A percentile compares a stretch with the other conserved stretches of the same genome.
These are phyloP conservation scores for Aurelia coerulea DNA, from an alignment of 30 jellyfish, hydroid and myxozoan genomes.

Conservation along the genomic window DNA sequence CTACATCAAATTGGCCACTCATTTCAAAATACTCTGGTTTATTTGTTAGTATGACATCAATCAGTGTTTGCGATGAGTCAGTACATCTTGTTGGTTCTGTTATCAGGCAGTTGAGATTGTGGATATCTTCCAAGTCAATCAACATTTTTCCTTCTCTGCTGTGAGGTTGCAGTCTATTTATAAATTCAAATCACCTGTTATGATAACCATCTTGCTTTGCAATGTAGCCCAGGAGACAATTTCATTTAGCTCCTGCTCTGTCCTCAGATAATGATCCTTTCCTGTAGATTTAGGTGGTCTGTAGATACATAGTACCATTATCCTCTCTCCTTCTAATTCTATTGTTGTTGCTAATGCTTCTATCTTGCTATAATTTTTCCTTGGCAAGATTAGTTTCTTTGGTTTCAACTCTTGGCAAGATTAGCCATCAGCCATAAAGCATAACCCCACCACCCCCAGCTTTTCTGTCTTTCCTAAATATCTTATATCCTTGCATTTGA, in stretches of 20 bases:
- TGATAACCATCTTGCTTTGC: too few relatives aligned
- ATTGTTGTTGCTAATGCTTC: slow-evolving; percentile 39
- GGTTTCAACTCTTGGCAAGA: slow-evolving; percentile 16
- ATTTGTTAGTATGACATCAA: too few relatives aligned
- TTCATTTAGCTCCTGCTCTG: slow-evolving; percentile 38
- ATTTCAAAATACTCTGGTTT: slow-evolving; percentile 26
- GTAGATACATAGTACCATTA: too few relatives aligned
- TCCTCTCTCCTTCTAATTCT: not conserved
- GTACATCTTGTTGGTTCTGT: slow-evolving; percentile 43
- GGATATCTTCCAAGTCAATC: too few relatives aligned
- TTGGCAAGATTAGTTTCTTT: not conserved
- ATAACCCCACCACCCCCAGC: slow-evolving; percentile 11
- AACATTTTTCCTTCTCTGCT: slow-evolving; percentile 5
- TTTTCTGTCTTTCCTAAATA: slow-evolving; percentile 8
- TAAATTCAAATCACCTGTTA: too few relatives aligned
- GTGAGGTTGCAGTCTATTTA: slow-evolving; percentile 5
- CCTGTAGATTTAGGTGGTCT: slow-evolving; percentile 10
- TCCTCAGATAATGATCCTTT: slow-evolving; percentile 26
- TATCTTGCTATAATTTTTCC: slow-evolving; percentile 17
- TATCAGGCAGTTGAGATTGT: slow-evolving; percentile 28
- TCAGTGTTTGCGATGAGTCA: slow-evolving; percentile 3
- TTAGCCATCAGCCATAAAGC: slow-evolving; percentile 17
- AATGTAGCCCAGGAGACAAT: slow-evolving; percentile 32
- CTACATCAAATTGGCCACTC: slow-evolving; percentile 32
- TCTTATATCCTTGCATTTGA: slow-evolving; percentile 26